Percentiles rank a stretch among this genome's conserved stretches.
Evolutionary conservation across 2,113 vertebrate genomes (phyloP).

Genomic region (Chlorodrepanis virens): DNA sequence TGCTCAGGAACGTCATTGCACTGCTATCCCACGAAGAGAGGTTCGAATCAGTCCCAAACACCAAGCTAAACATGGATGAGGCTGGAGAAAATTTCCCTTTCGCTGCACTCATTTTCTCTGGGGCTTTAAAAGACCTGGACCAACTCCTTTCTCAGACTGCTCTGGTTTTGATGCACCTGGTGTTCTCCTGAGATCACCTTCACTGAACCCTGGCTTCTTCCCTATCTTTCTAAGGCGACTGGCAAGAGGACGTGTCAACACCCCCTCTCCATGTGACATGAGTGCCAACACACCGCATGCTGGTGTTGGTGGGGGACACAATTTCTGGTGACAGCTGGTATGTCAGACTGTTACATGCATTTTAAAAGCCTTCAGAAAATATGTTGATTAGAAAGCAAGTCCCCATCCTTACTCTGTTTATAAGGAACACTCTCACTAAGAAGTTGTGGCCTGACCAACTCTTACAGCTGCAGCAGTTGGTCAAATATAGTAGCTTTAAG

Average conservation of each 20-base stretch:
- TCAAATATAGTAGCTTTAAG: not conserved
- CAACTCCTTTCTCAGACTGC: not conserved
- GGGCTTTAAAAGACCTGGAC: not conserved
- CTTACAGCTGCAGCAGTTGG: not conserved
- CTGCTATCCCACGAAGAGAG: not conserved
- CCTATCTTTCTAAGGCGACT: not conserved
- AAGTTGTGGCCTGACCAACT: not conserved
- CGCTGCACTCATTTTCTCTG: not conserved
- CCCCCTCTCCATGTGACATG: not conserved
- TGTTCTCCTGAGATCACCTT: not conserved
- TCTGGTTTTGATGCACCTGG: not conserved
- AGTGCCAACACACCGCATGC: not conserved
- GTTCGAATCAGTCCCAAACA: not conserved
- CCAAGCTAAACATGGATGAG: not conserved
- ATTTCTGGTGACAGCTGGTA: constrained; percentile 51
- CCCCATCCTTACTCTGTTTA: not conserved
- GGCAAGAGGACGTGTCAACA: constrained; percentile 37
- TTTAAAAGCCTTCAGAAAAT: constrained; percentile 39
- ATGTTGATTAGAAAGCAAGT: not conserved
- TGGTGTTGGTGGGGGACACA: not conserved
- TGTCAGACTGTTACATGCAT: constrained; percentile 33
- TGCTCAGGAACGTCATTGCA: not conserved
- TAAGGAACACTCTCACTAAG: not conserved
- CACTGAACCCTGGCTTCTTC: not conserved
- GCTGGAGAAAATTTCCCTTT: not conserved